Percentiles rank a stretch among this genome's conserved stretches.
Evolutionary conservation across 2,113 vertebrate genomes (phyloP).

Genomic region (Pseudorhombus dupliciocellatus): DNA sequence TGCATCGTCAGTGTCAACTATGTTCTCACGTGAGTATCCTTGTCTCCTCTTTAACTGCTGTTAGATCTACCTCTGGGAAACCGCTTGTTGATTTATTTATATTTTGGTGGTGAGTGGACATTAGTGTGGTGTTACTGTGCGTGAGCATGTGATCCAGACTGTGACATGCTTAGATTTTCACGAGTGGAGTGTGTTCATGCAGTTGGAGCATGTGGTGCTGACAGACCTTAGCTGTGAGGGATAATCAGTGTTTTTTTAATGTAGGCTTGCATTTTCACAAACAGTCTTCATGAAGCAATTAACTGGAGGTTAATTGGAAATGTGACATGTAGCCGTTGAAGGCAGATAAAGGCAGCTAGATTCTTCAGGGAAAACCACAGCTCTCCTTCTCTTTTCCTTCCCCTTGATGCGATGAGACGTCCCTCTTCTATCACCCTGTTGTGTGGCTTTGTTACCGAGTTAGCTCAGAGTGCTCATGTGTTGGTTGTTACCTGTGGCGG

Average conservation of each 20-base stretch:
- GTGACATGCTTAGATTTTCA: neutral
- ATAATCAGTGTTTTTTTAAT: too few species aligned
- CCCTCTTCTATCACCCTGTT: conserved; percentile 8
- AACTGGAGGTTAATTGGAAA: conserved; percentile 63
- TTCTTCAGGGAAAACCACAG: neutral
- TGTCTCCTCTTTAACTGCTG: neutral
- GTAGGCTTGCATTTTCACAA: conserved; percentile 22
- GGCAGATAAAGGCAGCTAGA: conserved; percentile 7
- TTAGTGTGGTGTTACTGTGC: neutral
- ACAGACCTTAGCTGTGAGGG: too few species aligned
- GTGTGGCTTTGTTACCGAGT: conserved; percentile 25
- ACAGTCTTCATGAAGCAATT: conserved; percentile 58
- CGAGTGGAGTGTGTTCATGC: too few species aligned
- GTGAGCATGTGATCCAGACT: neutral
- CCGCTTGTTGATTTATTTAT: neutral
- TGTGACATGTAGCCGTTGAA: conserved; percentile 49
- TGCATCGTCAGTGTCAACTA: conserved; percentile 99
- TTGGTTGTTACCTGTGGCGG: conserved; percentile 40
- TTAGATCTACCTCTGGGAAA: neutral
- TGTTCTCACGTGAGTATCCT: conserved; percentile 95
- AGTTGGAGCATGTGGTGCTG: too few species aligned
- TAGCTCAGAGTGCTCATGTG: conserved; percentile 26
- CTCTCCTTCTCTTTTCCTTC: neutral
- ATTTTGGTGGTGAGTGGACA: neutral
- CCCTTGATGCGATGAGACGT: neutral